These are phyloP conservation scores for Thunnus albacares DNA, from an alignment of 2,797 vertebrate species.

Conservation along the genomic window DNA sequence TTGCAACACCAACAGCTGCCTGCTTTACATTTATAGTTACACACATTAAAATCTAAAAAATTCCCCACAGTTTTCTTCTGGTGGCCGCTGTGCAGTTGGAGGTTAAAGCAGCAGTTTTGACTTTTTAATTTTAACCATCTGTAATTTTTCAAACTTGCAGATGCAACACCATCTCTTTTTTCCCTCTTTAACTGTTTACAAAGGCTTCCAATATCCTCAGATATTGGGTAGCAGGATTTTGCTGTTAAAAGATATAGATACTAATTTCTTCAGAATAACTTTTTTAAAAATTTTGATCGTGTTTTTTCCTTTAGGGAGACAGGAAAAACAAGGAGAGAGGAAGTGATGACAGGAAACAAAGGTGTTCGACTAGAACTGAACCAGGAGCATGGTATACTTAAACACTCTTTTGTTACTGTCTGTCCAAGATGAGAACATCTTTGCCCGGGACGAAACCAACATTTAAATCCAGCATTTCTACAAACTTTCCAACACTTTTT, in stretches of 20 bases:
- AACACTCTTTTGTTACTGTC: too few species aligned
- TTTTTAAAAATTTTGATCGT: background rate
- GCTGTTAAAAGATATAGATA: background rate
- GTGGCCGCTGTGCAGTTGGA: background rate
- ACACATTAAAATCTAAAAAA: constrained; percentile 36
- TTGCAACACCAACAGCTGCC: background rate
- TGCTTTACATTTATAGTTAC: constrained; percentile 27
- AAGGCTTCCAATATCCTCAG: background rate
- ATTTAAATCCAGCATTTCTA: too few species aligned
- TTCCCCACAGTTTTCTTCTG: constrained; percentile 2
- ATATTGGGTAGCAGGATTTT: background rate
- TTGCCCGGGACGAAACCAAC: too few species aligned
- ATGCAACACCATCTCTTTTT: background rate
- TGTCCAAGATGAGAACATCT: too few species aligned
- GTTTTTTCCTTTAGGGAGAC: background rate
- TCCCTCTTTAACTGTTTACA: background rate
- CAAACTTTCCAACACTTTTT: too few species aligned
- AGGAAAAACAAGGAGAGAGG: background rate
- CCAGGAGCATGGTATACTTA: too few species aligned
- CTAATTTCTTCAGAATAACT: background rate
- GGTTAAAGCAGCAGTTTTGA: background rate
- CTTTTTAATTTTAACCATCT: background rate
- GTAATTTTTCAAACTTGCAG: background rate
- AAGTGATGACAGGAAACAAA: background rate
- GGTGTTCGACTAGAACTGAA: background rate